Conservation (phyloP, 2,113 vertebrate genomes). For the Ondatra zibethicus region DNA sequence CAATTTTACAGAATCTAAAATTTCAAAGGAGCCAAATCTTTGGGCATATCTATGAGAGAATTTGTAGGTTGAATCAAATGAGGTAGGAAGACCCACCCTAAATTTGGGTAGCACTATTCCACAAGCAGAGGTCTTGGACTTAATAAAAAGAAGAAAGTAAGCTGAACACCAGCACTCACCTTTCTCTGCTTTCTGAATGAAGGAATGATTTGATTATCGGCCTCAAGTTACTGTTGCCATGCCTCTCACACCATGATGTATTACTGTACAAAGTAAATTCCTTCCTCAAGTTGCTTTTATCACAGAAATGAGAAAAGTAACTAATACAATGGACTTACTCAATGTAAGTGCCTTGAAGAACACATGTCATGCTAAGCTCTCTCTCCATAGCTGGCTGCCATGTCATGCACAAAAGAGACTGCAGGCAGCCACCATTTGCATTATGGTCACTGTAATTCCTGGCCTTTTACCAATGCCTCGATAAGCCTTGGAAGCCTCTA, state of each 20-base stretch:
- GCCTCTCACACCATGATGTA: not conserved
- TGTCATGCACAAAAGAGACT: not conserved
- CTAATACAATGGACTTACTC: not conserved
- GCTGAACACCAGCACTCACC: not conserved
- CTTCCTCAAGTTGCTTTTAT: not conserved
- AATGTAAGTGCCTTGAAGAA: not conserved
- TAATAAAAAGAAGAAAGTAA: not conserved
- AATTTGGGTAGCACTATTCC: not conserved
- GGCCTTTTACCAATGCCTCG: too few species aligned
- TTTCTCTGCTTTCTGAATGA: not conserved
- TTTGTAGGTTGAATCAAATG: not conserved
- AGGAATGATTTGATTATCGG: not conserved
- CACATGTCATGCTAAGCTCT: not conserved
- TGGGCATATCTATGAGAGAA: not conserved
- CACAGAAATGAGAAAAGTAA: not conserved
- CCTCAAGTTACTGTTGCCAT: not conserved
- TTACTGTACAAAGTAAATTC: not conserved
- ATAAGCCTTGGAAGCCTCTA: not conserved
- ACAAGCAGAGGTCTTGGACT: not conserved
- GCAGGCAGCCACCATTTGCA: not conserved
- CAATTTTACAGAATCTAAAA: not conserved
- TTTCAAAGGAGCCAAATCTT: not conserved
- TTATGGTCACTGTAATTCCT: not conserved
- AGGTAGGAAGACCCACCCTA: not conserved
- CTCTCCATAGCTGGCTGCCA: not conserved